Conservation (phyloP, 2,797 vertebrate genomes). For the Semotilus atromaculatus region DNA sequence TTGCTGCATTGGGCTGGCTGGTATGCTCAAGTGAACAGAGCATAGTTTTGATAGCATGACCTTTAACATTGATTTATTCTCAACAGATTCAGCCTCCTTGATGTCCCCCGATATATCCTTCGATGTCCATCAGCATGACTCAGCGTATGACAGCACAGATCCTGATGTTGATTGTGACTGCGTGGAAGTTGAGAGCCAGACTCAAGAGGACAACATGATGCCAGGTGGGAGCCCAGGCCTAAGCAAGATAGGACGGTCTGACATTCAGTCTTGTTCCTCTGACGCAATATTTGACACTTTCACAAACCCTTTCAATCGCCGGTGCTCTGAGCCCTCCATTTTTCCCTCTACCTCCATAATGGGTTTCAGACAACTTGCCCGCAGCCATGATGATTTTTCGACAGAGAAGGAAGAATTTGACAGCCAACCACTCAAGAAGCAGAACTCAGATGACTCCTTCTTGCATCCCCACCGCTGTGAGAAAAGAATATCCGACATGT, state of each 20-base stretch:
- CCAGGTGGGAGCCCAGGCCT: conserved; percentile 36
- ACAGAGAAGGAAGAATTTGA: conserved; percentile 64
- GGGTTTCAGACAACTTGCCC: conserved; percentile 76
- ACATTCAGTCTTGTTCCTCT: conserved; percentile 64
- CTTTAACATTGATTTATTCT: conserved; percentile 14
- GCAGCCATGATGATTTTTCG: conserved; percentile 86
- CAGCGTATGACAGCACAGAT: conserved; percentile 92
- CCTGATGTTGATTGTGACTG: conserved; percentile 80
- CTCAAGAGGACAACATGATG: conserved; percentile 2
- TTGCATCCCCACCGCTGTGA: conserved; percentile 58
- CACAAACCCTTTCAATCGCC: conserved; percentile 74
- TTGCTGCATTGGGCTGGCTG: too few relatives aligned
- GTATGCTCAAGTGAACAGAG: neutral
- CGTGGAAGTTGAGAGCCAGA: conserved; percentile 49
- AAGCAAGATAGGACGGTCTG: conserved; percentile 42
- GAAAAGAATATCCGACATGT: conserved; percentile 14
- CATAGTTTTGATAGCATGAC: neutral
- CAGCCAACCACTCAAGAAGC: conserved; percentile 76
- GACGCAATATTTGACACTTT: conserved; percentile 67
- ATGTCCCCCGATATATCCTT: conserved; percentile 32
- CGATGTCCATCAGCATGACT: conserved; percentile 84
- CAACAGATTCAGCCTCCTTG: conserved; percentile 75
- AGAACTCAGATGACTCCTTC: conserved; percentile 79
- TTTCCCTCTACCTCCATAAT: conserved; percentile 62
- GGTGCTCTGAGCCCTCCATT: conserved; percentile 89